Conservation (phyloP, 2,888 invertebrate genomes). For the Chaetoderma sp. region DNA sequence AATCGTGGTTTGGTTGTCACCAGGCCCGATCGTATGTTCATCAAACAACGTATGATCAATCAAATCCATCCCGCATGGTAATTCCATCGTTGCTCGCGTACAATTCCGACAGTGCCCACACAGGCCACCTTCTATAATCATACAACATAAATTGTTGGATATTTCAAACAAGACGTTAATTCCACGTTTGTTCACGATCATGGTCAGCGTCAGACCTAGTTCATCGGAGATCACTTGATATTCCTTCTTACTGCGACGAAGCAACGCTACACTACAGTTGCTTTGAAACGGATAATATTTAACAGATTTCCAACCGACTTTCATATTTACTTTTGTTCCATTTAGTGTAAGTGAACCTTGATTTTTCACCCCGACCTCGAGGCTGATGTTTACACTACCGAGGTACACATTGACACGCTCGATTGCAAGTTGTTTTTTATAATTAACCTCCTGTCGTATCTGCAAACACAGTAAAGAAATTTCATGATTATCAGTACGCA, state of each 20-base stretch:
- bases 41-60: conserved; percentile 16
- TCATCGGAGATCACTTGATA: not conserved
- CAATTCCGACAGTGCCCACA: conserved; percentile 32
- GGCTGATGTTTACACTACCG: no score
- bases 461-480: no score
- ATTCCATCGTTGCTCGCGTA: not conserved
- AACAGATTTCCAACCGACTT: no score
- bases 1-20: not conserved
- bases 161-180: conserved; percentile 12
- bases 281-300: no score
- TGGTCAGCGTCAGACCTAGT: not conserved
- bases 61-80: conserved; percentile 9
- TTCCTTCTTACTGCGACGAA: not conserved
- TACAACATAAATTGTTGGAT: conserved; percentile 25
- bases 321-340: no score
- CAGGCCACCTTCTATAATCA: conserved; percentile 6
- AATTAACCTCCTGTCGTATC: no score
- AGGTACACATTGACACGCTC: no score
- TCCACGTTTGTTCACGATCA: not conserved
- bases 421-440: no score
- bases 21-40: not conserved
- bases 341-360: no score
- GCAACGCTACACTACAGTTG: not conserved
- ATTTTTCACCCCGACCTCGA: no score
- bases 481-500: no score